These are phyloP conservation scores for Oligia fasciuncula DNA, from an alignment of 2,888 invertebrate species.

Conservation along the genomic window DNA sequence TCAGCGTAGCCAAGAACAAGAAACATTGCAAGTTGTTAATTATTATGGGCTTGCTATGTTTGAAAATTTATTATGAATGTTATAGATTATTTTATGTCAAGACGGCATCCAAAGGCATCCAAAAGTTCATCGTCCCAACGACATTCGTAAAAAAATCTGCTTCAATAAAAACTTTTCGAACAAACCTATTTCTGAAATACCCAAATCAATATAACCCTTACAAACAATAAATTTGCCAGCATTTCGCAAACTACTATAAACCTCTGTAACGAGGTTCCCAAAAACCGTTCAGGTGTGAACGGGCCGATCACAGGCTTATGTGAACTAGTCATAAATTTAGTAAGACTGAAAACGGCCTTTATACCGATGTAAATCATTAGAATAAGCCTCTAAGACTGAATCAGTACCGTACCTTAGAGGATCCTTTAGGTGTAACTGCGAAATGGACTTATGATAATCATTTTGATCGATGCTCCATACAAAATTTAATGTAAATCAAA, in stretches of 20 bases:
- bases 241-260: constrained; percentile 51
- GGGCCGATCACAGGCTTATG: constrained; percentile 50
- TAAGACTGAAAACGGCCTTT: constrained; percentile 45
- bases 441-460: background rate
- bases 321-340: constrained; percentile 54
- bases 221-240: constrained; percentile 42
- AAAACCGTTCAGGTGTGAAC: constrained; percentile 58
- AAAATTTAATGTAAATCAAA: background rate
- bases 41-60: background rate
- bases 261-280: constrained; percentile 39
- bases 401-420: constrained; percentile 35
- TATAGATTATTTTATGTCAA: background rate
- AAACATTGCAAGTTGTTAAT: background rate
- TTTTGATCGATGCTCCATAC: background rate
- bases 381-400: constrained; percentile 53
- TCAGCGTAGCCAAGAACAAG: background rate
- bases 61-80: background rate
- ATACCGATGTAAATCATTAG: constrained; percentile 56
- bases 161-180: background rate
- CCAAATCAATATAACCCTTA: constrained; percentile 20
- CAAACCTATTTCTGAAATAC: constrained; percentile 4
- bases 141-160: background rate
- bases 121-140: background rate
- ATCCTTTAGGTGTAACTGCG: constrained; percentile 20
- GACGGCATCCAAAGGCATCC: background rate